phyloP scores from a whole-genome alignment of 2,113 vertebrate species.

The Nanorana parkeri region DNA sequence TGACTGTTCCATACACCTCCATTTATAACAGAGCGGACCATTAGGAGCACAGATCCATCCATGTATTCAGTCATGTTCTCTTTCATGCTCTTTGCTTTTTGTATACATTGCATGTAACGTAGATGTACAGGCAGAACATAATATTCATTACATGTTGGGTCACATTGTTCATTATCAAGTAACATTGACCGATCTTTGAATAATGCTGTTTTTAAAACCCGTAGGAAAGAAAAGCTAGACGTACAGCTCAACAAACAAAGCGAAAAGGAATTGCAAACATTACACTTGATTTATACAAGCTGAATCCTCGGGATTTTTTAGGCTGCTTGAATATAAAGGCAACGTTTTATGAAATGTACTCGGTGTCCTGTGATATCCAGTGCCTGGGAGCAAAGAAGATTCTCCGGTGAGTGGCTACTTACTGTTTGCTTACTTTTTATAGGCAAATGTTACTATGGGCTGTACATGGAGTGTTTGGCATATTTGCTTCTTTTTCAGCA shows the following conservation, averaged over 20 bases:
- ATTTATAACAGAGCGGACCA: too few relatives aligned
- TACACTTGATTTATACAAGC: constrained; percentile 83
- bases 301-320: constrained; percentile 83
- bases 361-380: constrained; percentile 79
- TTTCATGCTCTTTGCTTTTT: too few relatives aligned
- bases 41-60: too few relatives aligned
- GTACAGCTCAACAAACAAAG: constrained; percentile 62
- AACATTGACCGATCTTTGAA: not conserved
- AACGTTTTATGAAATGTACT: constrained; percentile 83
- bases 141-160: not conserved
- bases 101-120: too few relatives aligned
- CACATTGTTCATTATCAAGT: not conserved
- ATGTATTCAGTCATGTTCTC: too few relatives aligned
- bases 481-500: too few relatives aligned
- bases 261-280: constrained; percentile 81
- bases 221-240: constrained; percentile 51
- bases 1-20: not conserved
- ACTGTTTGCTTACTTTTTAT: too few relatives aligned
- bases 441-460: too few relatives aligned
- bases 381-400: constrained; percentile 76
- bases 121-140: not conserved
- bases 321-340: constrained; percentile 81
- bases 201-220: not conserved
- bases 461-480: too few relatives aligned
- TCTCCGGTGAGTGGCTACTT: constrained; percentile 70